These are phyloP conservation scores for Aphelenchoides fujianensis DNA, from an alignment of 1,140 invertebrate species.

Conservation along the genomic window DNA sequence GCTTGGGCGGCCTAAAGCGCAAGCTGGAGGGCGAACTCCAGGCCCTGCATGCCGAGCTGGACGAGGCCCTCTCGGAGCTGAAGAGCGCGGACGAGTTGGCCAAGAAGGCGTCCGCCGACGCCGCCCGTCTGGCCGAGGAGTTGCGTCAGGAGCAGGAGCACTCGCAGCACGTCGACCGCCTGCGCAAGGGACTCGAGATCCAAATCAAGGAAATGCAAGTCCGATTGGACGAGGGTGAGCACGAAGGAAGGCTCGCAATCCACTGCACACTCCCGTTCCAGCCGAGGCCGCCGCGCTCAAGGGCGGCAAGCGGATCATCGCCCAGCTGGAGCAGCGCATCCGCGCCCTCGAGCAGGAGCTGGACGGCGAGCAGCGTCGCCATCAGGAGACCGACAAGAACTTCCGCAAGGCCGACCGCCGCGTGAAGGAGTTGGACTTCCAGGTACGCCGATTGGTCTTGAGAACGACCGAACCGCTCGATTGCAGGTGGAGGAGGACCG, in stretches of 20 bases:
- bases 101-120: slow-evolving; percentile 97
- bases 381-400: slow-evolving; percentile 77
- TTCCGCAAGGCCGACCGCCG: slow-evolving; percentile 71
- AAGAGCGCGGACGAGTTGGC: slow-evolving; percentile 95
- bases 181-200: slow-evolving; percentile 90
- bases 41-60: slow-evolving; percentile 92
- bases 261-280: too few species aligned
- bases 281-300: slow-evolving; percentile 88
- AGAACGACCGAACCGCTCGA: too few species aligned
- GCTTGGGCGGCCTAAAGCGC: slow-evolving; percentile 89
- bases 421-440: slow-evolving; percentile 47
- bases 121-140: slow-evolving; percentile 92
- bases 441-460: too few species aligned
- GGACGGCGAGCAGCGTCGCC: slow-evolving; percentile 68
- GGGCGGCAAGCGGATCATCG: slow-evolving; percentile 82
- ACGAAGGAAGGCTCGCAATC: slow-evolving; percentile 77
- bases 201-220: slow-evolving; percentile 95
- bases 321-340: slow-evolving; percentile 67
- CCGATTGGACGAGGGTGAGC: slow-evolving; percentile 74
- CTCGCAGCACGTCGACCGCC: slow-evolving; percentile 93
- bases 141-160: slow-evolving; percentile 97
- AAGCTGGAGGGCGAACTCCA: slow-evolving; percentile 96
- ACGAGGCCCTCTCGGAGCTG: slow-evolving; percentile 90
- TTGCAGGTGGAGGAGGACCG: slow-evolving; percentile 69
- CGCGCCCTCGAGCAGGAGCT: slow-evolving; percentile 59